Percentiles rank a stretch among this genome's conserved stretches.
Conservation (phyloP, 2,888 invertebrate genomes). For the Dolichomitus sp. region DNA sequence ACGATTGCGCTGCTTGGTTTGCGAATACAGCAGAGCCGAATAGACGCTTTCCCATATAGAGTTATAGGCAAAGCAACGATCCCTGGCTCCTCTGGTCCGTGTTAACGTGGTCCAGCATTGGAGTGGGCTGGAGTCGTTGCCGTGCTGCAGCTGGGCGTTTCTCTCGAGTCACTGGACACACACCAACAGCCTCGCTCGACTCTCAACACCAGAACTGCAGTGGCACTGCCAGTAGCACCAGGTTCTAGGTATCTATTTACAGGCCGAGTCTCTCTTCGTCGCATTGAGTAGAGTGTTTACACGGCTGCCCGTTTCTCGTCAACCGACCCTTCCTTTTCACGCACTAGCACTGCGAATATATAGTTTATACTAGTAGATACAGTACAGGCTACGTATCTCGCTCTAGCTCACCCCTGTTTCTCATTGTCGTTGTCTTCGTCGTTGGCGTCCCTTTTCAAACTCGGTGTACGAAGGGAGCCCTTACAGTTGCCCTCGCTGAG, state of each 20-base stretch:
- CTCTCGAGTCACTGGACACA: conserved; percentile 19
- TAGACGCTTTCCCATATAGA: conserved; percentile 23
- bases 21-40: conserved; percentile 42
- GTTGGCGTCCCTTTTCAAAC: conserved; percentile 4
- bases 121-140: conserved; percentile 36
- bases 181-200: conserved; percentile 2
- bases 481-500: background rate
- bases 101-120: conserved; percentile 32
- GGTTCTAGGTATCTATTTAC: conserved; percentile 65
- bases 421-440: conserved; percentile 10
- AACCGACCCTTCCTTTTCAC: conserved; percentile 25
- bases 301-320: conserved; percentile 57
- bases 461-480: background rate
- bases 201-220: conserved; percentile 20
- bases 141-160: conserved; percentile 31
- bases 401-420: background rate
- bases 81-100: conserved; percentile 10
- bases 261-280: conserved; percentile 48
- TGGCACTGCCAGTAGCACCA: conserved; percentile 17
- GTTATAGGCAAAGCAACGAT: conserved; percentile 38
- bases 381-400: conserved; percentile 12
- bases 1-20: conserved; percentile 64
- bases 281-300: conserved; percentile 71
- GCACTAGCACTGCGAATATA: conserved; percentile 6
- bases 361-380: background rate